Conservation (phyloP, 2,888 invertebrate species). For the Drosophila melanosoma region DNA sequence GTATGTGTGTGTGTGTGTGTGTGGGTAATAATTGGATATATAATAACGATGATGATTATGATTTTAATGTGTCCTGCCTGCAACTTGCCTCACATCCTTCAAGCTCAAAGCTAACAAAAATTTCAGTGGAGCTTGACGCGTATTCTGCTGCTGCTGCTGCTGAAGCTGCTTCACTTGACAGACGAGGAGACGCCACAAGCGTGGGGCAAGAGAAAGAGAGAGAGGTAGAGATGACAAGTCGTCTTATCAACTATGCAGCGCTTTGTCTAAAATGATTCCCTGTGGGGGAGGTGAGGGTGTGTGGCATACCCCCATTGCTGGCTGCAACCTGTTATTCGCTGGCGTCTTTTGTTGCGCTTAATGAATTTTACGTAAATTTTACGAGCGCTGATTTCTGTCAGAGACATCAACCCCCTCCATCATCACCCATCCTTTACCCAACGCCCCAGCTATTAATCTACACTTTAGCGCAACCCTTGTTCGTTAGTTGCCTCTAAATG, state of each 20-base stretch:
- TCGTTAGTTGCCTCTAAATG: slow-evolving; percentile 34
- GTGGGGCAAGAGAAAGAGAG: background rate
- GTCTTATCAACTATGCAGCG: slow-evolving; percentile 78
- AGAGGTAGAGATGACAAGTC: slow-evolving; percentile 35
- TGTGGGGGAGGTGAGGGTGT: background rate
- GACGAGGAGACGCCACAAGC: slow-evolving; percentile 32
- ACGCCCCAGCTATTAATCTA: slow-evolving; percentile 72
- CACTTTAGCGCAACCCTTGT: slow-evolving; percentile 65
- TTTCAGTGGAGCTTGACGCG: slow-evolving; percentile 63
- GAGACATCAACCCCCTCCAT: slow-evolving; percentile 35
- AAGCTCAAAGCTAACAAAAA: slow-evolving; percentile 62
- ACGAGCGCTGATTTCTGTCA: slow-evolving; percentile 79
- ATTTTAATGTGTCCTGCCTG: slow-evolving; percentile 22
- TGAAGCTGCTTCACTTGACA: slow-evolving; percentile 53
- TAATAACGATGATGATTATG: slow-evolving; percentile 29
- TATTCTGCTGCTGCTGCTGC: slow-evolving; percentile 2
- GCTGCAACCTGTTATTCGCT: slow-evolving; percentile 58
- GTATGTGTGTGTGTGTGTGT: background rate
- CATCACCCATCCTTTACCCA: background rate
- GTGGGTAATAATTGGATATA: slow-evolving; percentile 5
- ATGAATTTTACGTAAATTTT: slow-evolving; percentile 81
- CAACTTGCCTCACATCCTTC: slow-evolving; percentile 59
- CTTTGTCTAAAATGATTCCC: slow-evolving; percentile 74
- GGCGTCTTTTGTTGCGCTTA: slow-evolving; percentile 79
- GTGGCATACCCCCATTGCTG: slow-evolving; percentile 24